These are phyloP conservation scores for Lasioglossum baleicum DNA, from an alignment of 1,140 invertebrate species.

Conservation along the genomic window DNA sequence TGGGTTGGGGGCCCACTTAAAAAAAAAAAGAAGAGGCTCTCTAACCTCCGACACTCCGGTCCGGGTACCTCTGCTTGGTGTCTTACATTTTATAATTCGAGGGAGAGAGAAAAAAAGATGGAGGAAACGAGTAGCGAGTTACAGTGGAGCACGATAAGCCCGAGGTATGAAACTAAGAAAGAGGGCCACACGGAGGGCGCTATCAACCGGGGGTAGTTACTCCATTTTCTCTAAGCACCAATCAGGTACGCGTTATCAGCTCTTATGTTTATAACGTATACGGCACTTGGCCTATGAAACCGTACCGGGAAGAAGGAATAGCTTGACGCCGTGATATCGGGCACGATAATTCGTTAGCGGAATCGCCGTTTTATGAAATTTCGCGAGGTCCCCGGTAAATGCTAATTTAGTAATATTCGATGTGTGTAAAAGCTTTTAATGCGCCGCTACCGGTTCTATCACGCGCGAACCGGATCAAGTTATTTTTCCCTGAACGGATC, in stretches of 20 bases:
- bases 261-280: constrained; percentile 43
- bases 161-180: constrained; percentile 55
- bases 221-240: constrained; percentile 54
- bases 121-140: constrained; percentile 16
- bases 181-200: constrained; percentile 19
- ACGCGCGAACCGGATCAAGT: background rate
- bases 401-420: background rate
- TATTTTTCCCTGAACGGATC: background rate
- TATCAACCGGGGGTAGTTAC: constrained; percentile 53
- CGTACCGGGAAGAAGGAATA: constrained; percentile 10
- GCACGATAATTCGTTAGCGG: background rate
- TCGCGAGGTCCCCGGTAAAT: background rate
- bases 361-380: background rate
- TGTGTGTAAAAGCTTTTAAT: too few species aligned
- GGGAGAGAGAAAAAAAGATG: background rate
- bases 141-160: constrained; percentile 45
- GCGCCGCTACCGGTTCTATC: too few species aligned
- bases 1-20: constrained; percentile 46
- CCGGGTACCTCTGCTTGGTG: constrained; percentile 35
- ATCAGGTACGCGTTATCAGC: constrained; percentile 50
- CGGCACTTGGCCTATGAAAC: background rate
- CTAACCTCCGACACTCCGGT: constrained; percentile 23
- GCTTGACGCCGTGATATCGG: background rate
- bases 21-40: constrained; percentile 17
- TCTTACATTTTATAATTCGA: constrained; percentile 62